Percentiles rank a stretch among this genome's conserved stretches.
Conservation (phyloP, 2,113 vertebrate genomes). For the Tyto alba region DNA sequence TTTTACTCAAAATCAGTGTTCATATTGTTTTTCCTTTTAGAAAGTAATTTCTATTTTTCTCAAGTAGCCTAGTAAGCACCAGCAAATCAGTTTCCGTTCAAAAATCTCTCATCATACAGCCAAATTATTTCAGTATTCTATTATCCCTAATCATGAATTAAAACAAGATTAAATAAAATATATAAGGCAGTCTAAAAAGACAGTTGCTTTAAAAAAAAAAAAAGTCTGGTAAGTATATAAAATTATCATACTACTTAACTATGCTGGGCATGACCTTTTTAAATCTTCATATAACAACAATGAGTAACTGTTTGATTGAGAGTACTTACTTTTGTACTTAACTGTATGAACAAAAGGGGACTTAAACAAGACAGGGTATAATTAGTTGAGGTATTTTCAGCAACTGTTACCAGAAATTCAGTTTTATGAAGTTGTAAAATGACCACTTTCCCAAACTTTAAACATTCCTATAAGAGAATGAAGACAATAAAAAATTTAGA, state of each 20-base stretch:
- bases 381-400: neutral
- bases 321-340: neutral
- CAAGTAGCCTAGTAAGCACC: neutral
- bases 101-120: neutral
- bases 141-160: neutral
- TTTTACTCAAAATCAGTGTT: neutral
- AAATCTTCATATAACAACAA: neutral
- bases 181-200: neutral
- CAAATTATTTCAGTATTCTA: neutral
- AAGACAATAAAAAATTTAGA: neutral
- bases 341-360: neutral
- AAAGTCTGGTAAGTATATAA: accelerated
- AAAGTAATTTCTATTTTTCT: neutral
- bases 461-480: neutral
- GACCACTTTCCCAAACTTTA: neutral
- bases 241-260: neutral
- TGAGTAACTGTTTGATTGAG: neutral
- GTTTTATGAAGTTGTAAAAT: neutral
- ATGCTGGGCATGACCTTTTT: neutral
- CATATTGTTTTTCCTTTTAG: neutral
- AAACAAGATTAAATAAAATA: neutral
- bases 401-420: neutral
- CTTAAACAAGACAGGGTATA: accelerated
- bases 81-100: neutral
- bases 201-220: neutral